These are phyloP conservation scores for Acanthaster planci DNA, from an alignment of 35 echinoderm and acorn worm species.

Conservation along the genomic window DNA sequence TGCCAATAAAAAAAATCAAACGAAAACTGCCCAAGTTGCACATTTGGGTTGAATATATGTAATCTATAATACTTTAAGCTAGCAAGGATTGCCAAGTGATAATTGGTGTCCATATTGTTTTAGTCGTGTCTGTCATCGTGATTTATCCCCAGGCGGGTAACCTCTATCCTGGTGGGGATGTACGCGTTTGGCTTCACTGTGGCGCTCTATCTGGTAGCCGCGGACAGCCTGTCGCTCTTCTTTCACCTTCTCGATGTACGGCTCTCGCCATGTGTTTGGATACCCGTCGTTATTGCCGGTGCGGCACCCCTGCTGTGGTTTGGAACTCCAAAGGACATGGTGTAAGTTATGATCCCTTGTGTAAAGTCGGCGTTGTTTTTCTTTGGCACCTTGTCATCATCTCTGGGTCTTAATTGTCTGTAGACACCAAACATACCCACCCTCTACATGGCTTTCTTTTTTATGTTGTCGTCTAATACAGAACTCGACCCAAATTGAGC, in stretches of 20 bases:
- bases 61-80: no score
- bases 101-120: not conserved
- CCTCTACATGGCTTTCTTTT: no score
- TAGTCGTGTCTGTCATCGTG: not conserved
- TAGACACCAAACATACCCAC: no score
- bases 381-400: not conserved
- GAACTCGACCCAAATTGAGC: no score
- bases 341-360: not conserved
- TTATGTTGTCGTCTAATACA: no score
- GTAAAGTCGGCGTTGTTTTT: not conserved
- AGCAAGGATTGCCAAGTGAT: no score
- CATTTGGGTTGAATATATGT: no score
- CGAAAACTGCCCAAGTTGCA: no score
- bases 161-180: not conserved
- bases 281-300: not conserved
- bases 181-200: not conserved
- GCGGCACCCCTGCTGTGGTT: not conserved
- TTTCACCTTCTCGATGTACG: not conserved
- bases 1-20: no score
- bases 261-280: not conserved
- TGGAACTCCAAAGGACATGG: not conserved
- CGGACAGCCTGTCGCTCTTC: not conserved
- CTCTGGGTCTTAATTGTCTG: not conserved
- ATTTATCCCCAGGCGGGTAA: not conserved
- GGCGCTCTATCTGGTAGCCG: not conserved